phyloP scores from a whole-genome alignment of 2,797 vertebrate species.

The Bothrops alternatus region DNA sequence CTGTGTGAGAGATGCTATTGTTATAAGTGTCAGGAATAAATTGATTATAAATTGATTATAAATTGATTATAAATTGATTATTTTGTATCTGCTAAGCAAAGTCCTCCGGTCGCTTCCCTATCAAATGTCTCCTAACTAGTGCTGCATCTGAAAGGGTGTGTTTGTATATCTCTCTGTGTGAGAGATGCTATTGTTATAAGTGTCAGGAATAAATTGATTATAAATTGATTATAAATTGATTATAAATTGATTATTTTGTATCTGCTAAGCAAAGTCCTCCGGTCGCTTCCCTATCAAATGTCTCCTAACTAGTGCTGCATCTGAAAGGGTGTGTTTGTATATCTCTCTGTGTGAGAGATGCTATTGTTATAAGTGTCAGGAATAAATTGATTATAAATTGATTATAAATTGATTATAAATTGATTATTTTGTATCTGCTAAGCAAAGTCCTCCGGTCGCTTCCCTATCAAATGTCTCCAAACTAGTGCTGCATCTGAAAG shows the following conservation, averaged over 20 bases:
- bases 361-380: not conserved
- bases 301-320: conserved; percentile 20
- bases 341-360: not conserved
- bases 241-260: conserved; percentile 61
- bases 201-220: not conserved
- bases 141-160: conserved; percentile 32
- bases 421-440: conserved; percentile 51
- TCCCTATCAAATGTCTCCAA: conserved; percentile 44
- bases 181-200: not conserved
- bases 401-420: too few species aligned
- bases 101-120: conserved; percentile 48
- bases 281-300: conserved; percentile 51
- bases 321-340: conserved; percentile 21
- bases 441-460: conserved; percentile 47
- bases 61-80: conserved; percentile 64
- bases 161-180: not conserved
- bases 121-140: conserved; percentile 40
- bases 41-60: too few species aligned
- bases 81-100: conserved; percentile 47
- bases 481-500: conserved; percentile 32
- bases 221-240: too few species aligned
- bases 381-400: too few species aligned
- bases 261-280: conserved; percentile 45
- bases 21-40: not conserved
- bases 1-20: not conserved